phyloP scores from a whole-genome alignment of 2,888 invertebrate species.

The Drosophila hawaiiensis region DNA sequence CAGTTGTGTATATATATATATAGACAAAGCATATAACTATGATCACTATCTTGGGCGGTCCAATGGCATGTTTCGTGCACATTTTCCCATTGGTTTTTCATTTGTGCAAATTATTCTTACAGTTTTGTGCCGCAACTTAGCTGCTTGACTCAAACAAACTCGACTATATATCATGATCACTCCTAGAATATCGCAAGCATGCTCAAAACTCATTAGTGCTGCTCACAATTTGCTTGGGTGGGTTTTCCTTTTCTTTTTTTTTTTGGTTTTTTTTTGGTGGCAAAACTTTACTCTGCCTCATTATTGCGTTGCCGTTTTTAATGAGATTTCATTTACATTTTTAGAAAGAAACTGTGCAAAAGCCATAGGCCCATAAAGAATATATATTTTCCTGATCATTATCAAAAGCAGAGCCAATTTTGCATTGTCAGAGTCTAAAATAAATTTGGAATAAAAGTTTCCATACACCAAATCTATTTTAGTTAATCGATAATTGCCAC shows the following conservation, averaged over 20 bases:
- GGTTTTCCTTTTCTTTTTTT: background rate
- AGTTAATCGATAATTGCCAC: background rate
- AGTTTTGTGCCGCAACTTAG: constrained; percentile 56
- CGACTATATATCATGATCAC: constrained; percentile 5
- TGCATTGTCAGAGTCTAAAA: background rate
- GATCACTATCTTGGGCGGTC: constrained; percentile 70
- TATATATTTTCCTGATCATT: background rate
- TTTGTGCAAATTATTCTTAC: constrained; percentile 10
- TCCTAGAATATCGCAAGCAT: constrained; percentile 29
- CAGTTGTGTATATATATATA: background rate
- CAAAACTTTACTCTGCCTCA: background rate
- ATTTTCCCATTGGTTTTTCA: constrained; percentile 39
- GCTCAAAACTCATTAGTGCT: constrained; percentile 36
- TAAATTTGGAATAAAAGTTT: background rate
- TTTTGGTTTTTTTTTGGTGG: background rate
- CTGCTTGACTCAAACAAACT: constrained; percentile 19
- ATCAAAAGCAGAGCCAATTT: background rate
- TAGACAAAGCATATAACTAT: background rate
- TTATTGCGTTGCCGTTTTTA: constrained; percentile 5
- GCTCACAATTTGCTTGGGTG: constrained; percentile 36
- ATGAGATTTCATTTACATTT: background rate
- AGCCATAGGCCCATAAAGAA: background rate
- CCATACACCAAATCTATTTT: fast-evolving
- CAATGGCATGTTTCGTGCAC: constrained; percentile 65
- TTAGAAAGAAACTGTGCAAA: background rate